Base-by-base conservation (phyloP, 2,888 invertebrate species). In the Rhamnusium bicolor region DNA sequence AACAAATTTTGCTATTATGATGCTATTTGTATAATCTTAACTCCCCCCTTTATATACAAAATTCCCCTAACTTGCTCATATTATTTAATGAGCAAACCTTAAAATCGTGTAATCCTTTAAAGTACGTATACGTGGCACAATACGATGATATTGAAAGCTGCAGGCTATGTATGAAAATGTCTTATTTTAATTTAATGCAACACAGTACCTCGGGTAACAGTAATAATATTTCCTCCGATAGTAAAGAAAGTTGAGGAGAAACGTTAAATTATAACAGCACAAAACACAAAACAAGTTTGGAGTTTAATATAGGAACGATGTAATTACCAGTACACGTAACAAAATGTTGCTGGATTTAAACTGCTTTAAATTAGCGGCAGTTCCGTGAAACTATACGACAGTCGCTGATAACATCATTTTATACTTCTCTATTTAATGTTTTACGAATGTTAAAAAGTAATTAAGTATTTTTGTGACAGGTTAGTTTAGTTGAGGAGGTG, bases 241-340 rank as follows among this genome's bases (percentile, higher is more conserved):
- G 72, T 67, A 67, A 73, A 73, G 70, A 72, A 75, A 75, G 72
- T 78, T 77, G 61, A 69, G 68, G 68, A 29, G 69, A 66, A 73
- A 74, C 71, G 72, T 67, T 68, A 72, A 79, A 76, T 80, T 79
- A 76, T 72, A 74, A 78, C 74, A 76, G 58, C 72, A 76, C 77
- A 76, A 79, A 80, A 77, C 73, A 78, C 75, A 74, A 72, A 77
- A 80, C 81, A 78, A 81, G 75, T 77, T 76, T 49, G 21, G 72
- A 78, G 79, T 80, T 80, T 79, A 79, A 80, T 80, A 78, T 77
- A 78, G 75, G 74, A 80, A 75, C 76, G 70, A 71, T 74, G 77
- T 84, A 84, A 84, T 84, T 84, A 84, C 80, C 71, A 72, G 75
- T 79, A 81, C 83, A 82, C 80, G 82, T 77, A 75, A 68, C 80